phyloP scores from a whole-genome alignment of 2,888 invertebrate species.

The Drosophila acutilabella region DNA sequence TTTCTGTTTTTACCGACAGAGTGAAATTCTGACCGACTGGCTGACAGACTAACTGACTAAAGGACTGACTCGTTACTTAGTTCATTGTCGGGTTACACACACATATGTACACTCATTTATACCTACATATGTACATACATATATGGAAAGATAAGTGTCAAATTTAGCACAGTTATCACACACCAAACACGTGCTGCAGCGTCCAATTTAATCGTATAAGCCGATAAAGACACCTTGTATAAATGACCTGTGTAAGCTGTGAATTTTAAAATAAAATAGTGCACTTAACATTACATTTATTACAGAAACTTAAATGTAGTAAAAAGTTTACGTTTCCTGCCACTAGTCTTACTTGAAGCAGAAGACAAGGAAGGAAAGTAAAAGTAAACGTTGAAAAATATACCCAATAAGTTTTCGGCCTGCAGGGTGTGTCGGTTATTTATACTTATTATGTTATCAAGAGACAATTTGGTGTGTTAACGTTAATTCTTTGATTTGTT shows the following conservation, averaged over 20 bases:
- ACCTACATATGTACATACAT: too few species aligned
- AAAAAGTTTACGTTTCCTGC: too few species aligned
- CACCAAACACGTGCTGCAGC: constrained; percentile 65
- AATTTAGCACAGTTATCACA: constrained; percentile 71
- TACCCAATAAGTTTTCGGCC: neutral
- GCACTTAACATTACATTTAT: neutral
- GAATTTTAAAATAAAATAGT: neutral
- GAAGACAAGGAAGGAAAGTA: too few species aligned
- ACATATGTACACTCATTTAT: neutral
- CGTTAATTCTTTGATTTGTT: constrained; percentile 21
- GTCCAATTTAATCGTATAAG: neutral
- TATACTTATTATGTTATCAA: constrained; percentile 33
- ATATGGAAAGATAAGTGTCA: constrained; percentile 63
- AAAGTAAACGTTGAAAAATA: too few species aligned
- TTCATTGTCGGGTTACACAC: constrained; percentile 36
- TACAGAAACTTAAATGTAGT: too few species aligned
- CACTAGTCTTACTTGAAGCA: too few species aligned
- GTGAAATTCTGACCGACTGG: neutral
- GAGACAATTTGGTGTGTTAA: constrained; percentile 28
- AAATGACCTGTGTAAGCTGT: neutral
- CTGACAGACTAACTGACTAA: constrained; percentile 3
- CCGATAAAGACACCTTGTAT: neutral
- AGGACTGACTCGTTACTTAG: constrained; percentile 15
- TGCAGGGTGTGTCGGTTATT: constrained; percentile 28
- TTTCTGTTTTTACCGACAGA: too few species aligned